Evolutionary conservation across 2,888 invertebrate species (phyloP), one percentile per base, ranked within the genome.

Genomic region (Orthonevra nobilis): DNA sequence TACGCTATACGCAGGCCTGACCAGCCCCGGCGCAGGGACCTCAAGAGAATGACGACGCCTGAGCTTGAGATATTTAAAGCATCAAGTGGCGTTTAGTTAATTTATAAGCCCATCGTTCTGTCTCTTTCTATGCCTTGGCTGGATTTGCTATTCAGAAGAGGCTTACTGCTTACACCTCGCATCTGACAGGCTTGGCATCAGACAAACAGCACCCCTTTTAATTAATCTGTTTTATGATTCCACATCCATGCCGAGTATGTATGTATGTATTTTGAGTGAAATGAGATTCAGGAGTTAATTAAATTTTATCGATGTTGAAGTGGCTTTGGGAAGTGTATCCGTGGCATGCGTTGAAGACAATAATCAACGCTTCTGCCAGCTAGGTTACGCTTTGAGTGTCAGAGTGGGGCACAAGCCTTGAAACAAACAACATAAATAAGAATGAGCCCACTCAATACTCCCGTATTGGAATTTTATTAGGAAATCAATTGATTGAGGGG

Each of bases 1-100:
- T n/a, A n/a, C n/a, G n/a, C n/a, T n/a, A n/a, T n/a, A n/a, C n/a
- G n/a, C n/a, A n/a, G n/a, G n/a, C n/a, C n/a, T n/a, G n/a, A n/a
- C n/a, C n/a, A n/a, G n/a, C n/a, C n/a, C n/a, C n/a, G n/a, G n/a
- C n/a, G n/a, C n/a, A n/a, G n/a, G n/a, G n/a, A n/a, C n/a, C n/a
- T n/a, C n/a, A n/a, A n/a, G n/a, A n/a, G n/a, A n/a, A n/a, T n/a
- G n/a, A n/a, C n/a, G n/a, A n/a, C n/a, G n/a, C n/a, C 23, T 4
- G 23, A 23, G 23, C 3, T 26, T 34, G 56, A 66, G 52, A 52
- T 61, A 54, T 54, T 61, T 44, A 34, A 54, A 60, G 23, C 73
- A 50, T 60, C 52, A 68, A 74, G 66, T 74, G 68, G 73, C 68
- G 58, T 73, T 73, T 73, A 64, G 50, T 26, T 58, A 64, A 72